These are phyloP conservation scores for Empidonax alnorum DNA, from an alignment of 2,113 vertebrate genomes.

Conservation along the genomic window DNA sequence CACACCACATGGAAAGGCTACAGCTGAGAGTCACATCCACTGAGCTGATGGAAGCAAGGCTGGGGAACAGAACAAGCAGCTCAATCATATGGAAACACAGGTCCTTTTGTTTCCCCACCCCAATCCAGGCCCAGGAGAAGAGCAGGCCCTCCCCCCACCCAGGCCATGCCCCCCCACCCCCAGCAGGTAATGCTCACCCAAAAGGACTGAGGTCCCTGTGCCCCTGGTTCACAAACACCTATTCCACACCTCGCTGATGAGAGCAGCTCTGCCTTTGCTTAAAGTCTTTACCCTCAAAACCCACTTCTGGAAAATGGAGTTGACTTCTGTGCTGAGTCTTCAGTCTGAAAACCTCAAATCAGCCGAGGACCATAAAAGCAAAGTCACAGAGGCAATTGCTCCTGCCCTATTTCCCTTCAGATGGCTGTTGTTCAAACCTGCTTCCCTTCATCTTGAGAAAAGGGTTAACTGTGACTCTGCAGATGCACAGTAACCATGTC, in stretches of 20 bases:
- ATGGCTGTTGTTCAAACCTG: neutral
- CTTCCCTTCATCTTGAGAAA: neutral
- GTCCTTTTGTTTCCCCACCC: neutral
- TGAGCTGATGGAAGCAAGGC: neutral
- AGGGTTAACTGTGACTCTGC: neutral
- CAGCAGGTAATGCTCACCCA: neutral
- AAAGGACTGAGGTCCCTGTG: neutral
- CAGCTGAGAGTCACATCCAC: neutral
- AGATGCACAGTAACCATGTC: neutral
- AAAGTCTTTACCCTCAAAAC: neutral
- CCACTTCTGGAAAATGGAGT: neutral
- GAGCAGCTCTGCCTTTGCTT: neutral
- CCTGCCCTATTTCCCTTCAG: neutral
- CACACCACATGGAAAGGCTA: neutral
- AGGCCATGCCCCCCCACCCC: neutral
- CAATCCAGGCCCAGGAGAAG: neutral
- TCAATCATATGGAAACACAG: neutral
- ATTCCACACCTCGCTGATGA: neutral
- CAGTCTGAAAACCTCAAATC: neutral
- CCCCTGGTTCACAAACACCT: neutral
- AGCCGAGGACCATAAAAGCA: neutral
- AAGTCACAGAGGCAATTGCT: neutral
- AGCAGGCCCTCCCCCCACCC: neutral
- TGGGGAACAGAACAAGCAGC: neutral
- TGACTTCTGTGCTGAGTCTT: conserved; percentile 9